These are phyloP conservation scores for Pantherophis alleghaniensis DNA, from an alignment of 2,797 vertebrate species.

Conservation along the genomic window DNA sequence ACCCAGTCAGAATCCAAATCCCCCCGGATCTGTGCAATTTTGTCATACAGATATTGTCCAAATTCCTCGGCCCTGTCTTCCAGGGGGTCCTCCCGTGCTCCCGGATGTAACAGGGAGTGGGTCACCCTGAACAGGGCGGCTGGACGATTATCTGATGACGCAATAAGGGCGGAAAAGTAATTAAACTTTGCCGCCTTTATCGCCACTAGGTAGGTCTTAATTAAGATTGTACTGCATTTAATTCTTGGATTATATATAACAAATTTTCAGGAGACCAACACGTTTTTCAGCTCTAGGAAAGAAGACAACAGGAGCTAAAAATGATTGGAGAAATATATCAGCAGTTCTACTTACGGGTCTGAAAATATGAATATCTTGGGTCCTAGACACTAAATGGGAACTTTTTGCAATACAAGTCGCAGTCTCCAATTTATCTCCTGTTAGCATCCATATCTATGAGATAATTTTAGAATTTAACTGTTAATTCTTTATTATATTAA, in stretches of 20 bases:
- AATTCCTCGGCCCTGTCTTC: too few relatives aligned
- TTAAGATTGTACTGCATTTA: not conserved
- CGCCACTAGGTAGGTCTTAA: too few relatives aligned
- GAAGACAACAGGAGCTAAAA: not conserved
- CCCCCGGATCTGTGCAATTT: too few relatives aligned
- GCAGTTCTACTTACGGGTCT: conserved; percentile 77
- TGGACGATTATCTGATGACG: too few relatives aligned
- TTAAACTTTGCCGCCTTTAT: too few relatives aligned
- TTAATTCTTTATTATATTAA: not conserved
- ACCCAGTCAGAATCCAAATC: too few relatives aligned
- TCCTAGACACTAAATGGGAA: conserved; percentile 89
- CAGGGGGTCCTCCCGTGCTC: too few relatives aligned
- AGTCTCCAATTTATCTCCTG: conserved; percentile 95
- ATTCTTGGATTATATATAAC: not conserved
- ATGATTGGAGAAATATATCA: not conserved
- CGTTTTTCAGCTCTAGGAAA: not conserved
- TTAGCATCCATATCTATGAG: conserved; percentile 96
- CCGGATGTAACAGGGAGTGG: too few relatives aligned
- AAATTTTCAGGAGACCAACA: not conserved
- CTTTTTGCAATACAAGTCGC: conserved; percentile 98
- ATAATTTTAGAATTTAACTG: conserved; percentile 2
- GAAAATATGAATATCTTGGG: conserved; percentile 85
- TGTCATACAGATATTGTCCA: too few relatives aligned
- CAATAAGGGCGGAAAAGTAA: too few relatives aligned
- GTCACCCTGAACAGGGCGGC: too few relatives aligned